These are phyloP conservation scores for Loriculus beryllinus DNA, from an alignment of 2,797 vertebrate species.

Conservation along the genomic window DNA sequence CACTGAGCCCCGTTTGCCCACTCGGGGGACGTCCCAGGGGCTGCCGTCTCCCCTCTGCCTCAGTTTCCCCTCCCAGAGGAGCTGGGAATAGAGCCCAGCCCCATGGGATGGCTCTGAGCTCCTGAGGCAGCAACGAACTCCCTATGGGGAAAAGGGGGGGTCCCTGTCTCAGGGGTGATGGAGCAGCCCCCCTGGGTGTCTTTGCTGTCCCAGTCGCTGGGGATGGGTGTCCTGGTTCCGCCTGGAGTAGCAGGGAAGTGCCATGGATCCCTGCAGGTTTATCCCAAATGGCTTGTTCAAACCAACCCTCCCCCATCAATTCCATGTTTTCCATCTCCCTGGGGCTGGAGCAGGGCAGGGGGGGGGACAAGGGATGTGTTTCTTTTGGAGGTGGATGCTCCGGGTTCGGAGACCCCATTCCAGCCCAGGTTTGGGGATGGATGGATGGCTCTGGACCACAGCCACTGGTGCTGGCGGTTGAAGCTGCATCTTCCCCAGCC, in stretches of 20 bases:
- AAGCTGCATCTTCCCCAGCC: not conserved
- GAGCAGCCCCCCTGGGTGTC: not conserved
- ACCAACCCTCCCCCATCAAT: no score
- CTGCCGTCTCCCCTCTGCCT: not conserved
- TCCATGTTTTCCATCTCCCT: not conserved
- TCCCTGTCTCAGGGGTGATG: not conserved
- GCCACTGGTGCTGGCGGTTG: not conserved
- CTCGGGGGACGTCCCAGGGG: no score
- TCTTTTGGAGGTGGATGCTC: fast-evolving
- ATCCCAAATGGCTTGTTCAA: not conserved
- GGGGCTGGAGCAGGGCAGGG: not conserved
- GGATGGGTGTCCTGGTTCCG: not conserved
- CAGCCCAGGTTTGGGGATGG: fast-evolving
- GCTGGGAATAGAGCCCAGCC: not conserved
- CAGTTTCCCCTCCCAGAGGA: not conserved
- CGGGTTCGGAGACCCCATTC: fast-evolving
- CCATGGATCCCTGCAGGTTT: not conserved
- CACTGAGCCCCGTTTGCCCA: not conserved
- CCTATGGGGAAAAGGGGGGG: not conserved
- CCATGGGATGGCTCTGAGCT: not conserved
- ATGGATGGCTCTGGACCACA: fast-evolving
- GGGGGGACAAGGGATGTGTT: not conserved
- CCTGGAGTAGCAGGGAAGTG: not conserved
- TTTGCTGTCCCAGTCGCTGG: not conserved
- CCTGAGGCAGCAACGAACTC: not conserved